A percentile compares a stretch with the other conserved stretches of the same genome.
These are phyloP conservation scores for Trachythela sp. DNA, from an alignment of 64 coral and sea anemone genomes.

Conservation along the genomic window DNA sequence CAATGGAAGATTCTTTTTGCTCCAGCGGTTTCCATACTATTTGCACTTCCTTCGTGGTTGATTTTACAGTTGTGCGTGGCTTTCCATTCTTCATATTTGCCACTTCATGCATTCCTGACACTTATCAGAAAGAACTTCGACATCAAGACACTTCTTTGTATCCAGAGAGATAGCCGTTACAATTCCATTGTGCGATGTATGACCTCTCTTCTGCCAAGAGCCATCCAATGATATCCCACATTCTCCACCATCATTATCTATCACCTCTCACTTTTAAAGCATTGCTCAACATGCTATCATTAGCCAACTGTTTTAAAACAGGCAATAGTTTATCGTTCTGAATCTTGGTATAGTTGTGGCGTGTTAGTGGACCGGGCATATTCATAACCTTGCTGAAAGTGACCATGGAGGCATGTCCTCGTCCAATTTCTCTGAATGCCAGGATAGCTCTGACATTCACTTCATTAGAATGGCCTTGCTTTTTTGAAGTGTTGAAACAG, in stretches of 20 bases:
- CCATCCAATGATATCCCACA: background rate
- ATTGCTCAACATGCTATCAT: background rate
- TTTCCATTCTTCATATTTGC: conserved; percentile 24
- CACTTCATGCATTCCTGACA: conserved; percentile 14
- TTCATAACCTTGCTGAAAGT: background rate
- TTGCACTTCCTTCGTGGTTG: conserved; percentile 14
- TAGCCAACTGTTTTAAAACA: background rate
- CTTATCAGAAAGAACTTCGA: background rate
- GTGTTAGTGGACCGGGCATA: conserved; percentile 6
- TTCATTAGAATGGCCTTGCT: background rate
- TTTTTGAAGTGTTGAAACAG: background rate
- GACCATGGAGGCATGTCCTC: background rate
- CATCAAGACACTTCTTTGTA: background rate
- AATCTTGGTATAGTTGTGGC: background rate
- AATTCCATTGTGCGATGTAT: no score
- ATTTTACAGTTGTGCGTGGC: conserved; percentile 3
- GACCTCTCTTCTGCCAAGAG: no score
- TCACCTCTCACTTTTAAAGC: background rate
- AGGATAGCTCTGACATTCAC: background rate
- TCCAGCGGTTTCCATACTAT: conserved; percentile 4
- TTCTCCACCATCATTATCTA: background rate
- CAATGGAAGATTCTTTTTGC: background rate
- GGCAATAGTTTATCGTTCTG: background rate
- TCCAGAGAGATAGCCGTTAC: background rate
- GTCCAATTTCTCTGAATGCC: background rate